phyloP scores from a whole-genome alignment of 2,888 invertebrate species.

The Tetheella fluctuosa region DNA sequence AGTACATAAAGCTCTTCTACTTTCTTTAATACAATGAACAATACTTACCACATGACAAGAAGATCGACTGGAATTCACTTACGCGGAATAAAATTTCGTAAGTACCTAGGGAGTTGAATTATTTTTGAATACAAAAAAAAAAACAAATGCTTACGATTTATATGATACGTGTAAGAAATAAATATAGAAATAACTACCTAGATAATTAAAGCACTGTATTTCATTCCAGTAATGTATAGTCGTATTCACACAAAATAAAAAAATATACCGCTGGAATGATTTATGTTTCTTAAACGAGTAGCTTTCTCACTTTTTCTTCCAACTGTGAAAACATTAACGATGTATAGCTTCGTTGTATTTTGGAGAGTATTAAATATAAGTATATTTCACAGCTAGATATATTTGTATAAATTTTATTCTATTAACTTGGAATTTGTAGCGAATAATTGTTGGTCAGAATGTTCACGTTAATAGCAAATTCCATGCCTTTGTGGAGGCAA shows the following conservation, averaged over 20 bases:
- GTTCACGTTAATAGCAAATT: too few species aligned
- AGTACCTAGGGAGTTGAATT: too few species aligned
- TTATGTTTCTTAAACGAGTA: conserved; percentile 4
- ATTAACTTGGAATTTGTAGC: too few species aligned
- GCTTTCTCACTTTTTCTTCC: neutral
- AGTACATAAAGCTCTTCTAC: too few species aligned
- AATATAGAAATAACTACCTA: neutral
- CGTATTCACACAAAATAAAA: neutral
- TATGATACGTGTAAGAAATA: neutral
- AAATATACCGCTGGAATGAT: neutral
- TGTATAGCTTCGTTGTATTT: neutral
- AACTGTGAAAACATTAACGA: neutral
- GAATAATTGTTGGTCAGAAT: too few species aligned
- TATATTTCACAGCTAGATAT: neutral
- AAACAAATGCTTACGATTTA: too few species aligned
- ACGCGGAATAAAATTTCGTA: too few species aligned
- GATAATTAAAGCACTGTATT: neutral
- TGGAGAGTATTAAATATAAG: neutral
- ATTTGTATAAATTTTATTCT: neutral
- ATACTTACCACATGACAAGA: too few species aligned
- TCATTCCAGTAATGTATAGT: neutral
- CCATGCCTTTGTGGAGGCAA: too few species aligned
- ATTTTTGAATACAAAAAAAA: too few species aligned
- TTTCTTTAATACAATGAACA: too few species aligned
- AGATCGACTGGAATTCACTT: too few species aligned